Base-by-base conservation (phyloP, 2,113 vertebrate species). In the Pycnonotus jocosus region DNA sequence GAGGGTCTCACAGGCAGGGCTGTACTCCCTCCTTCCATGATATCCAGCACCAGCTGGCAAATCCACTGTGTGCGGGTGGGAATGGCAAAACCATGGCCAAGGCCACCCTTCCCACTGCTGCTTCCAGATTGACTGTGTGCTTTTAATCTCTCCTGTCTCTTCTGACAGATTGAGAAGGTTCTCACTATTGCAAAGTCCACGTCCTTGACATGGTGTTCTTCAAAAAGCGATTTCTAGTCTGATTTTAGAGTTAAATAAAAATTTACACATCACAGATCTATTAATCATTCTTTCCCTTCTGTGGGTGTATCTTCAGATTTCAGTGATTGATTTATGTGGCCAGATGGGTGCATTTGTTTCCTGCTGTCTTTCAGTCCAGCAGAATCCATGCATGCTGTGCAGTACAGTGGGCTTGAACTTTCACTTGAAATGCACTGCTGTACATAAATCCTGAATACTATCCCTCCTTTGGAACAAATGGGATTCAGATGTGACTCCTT, bases 321-420 rank as follows among this genome's bases (percentile, higher is more conserved):
- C 93, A 94, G 93, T 95, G 95, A 97, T 85, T 97, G 95, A 97
- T 95, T 97, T 96, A 95, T 94, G 92, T 93, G 87, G 81, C 93
- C 96, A 96, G 96, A 96, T 96, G 94, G 93, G 95, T 96, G 90
- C 92, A 95, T 95, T 96, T 95, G 85, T 96, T 93, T 95, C 95
- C 92, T 94, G 92, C 94, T 96, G 94, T 93, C 93, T 94, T 94
- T 96, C 85, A 95, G 92, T 90, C 94, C 95, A 94, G 81, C 87
- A 78, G 74, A 96, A 96, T 94, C 92, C 79, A 13, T 51, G 68
- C 92, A 81, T 61, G 85, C 94, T 95, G 85, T 95, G 94, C 81
- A 80, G 78, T 91, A 86, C 38, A 0, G 4, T 93, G 68, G 68
- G 81, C 81, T 94, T 92, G 92, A 95, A 97, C 92, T 95, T 95